A percentile compares a stretch with the other conserved stretches of the same genome.
phyloP scores from a whole-genome alignment of 2,113 vertebrate genomes.

The Ptychochromis oligacanthus region DNA sequence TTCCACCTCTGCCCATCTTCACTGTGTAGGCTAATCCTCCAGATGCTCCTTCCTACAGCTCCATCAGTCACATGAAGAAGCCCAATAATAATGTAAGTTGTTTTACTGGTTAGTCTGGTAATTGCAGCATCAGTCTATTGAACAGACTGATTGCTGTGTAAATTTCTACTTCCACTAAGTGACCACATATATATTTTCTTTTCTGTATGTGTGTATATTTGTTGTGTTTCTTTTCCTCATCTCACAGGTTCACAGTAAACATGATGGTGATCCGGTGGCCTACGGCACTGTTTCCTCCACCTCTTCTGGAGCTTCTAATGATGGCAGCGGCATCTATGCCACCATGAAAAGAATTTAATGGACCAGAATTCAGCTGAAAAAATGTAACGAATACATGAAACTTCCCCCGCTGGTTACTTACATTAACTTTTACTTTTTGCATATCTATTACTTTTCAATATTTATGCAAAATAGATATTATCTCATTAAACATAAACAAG shows the following conservation, averaged over 20 bases:
- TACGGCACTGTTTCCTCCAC: background rate
- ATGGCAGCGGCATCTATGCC: background rate
- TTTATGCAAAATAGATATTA: no score
- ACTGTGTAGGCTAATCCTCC: no score
- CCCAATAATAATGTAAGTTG: no score
- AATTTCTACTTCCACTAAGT: no score
- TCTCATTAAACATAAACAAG: no score
- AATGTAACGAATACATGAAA: no score
- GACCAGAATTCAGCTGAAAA: background rate
- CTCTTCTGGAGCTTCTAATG: background rate
- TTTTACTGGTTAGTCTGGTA: no score
- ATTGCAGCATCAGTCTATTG: no score
- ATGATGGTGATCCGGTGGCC: background rate
- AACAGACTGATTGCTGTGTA: no score
- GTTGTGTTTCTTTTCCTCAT: background rate
- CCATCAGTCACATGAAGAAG: no score
- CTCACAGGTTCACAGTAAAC: background rate
- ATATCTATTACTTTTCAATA: background rate
- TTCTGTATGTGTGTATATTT: background rate
- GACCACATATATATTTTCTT: background rate
- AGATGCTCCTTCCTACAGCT: no score
- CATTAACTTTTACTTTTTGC: background rate
- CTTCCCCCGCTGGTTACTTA: background rate
- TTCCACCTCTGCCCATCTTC: no score
- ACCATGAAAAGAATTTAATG: background rate